Percentiles rank a stretch among this genome's conserved stretches.
Conservation (phyloP, 2,797 vertebrate genomes). For the Eupleurogrammus muticus region DNA sequence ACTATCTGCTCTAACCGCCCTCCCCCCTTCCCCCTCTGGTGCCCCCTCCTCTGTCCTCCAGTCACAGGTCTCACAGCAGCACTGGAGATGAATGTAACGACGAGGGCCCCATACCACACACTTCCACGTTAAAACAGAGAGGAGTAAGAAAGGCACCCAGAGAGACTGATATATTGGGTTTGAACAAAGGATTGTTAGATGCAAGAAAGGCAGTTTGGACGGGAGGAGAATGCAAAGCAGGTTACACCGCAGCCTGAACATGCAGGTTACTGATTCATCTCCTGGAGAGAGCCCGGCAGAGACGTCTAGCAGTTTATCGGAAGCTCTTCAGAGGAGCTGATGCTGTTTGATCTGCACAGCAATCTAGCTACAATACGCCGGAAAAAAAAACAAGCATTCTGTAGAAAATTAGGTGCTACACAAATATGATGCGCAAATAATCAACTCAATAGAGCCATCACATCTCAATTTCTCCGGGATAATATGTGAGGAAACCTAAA, state of each 20-base stretch:
- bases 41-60: conserved; percentile 4
- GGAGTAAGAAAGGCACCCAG: conserved; percentile 9
- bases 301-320: conserved; percentile 32
- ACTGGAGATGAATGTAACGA: conserved; percentile 26
- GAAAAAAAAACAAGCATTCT: neutral
- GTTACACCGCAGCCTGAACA: conserved; percentile 44
- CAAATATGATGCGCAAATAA: conserved; percentile 29
- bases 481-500: neutral
- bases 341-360: conserved; percentile 41
- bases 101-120: conserved; percentile 25
- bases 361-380: conserved; percentile 1
- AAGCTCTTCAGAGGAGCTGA: conserved; percentile 39
- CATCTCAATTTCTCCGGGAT: neutral
- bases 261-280: conserved; percentile 48
- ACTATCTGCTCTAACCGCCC: conserved; percentile 28
- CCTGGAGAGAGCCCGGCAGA: conserved; percentile 39
- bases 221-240: conserved; percentile 55
- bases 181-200: conserved; percentile 32
- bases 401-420: neutral
- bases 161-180: conserved; percentile 26
- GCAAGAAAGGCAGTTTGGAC: conserved; percentile 40
- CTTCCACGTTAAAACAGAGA: conserved; percentile 30
- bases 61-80: neutral
- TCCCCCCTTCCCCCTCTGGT: neutral
- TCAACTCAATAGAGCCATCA: neutral